Evolutionary conservation across 2,797 vertebrate species (phyloP).

Genomic region (Pempheris klunzingeri): DNA sequence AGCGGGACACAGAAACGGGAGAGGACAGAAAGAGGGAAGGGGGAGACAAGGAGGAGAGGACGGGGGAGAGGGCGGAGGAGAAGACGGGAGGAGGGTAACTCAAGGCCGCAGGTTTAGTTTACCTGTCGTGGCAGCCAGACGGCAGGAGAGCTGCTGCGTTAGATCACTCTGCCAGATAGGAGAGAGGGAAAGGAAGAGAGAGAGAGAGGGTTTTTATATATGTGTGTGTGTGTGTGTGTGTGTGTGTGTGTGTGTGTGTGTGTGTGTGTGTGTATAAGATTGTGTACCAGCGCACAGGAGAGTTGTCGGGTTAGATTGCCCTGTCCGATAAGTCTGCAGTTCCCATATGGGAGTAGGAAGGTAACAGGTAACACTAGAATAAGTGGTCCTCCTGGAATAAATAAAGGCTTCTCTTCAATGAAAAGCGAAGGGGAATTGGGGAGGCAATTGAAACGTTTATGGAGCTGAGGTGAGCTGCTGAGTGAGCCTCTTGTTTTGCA

Average conservation of each 20-base stretch:
- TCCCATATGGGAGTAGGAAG: conserved; percentile 83
- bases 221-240: conserved; percentile 18
- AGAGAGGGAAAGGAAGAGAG: conserved; percentile 23
- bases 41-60: background rate
- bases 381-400: conserved; percentile 84
- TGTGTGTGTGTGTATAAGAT: conserved; percentile 32
- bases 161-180: conserved; percentile 77
- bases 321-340: conserved; percentile 76
- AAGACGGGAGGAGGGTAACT: conserved; percentile 76
- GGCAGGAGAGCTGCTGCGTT: conserved; percentile 76
- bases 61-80: conserved; percentile 21
- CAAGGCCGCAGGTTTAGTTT: conserved; percentile 84
- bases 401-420: conserved; percentile 72
- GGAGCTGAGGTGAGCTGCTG: conserved; percentile 30
- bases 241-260: conserved; percentile 24
- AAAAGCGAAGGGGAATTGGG: conserved; percentile 56
- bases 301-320: conserved; percentile 85
- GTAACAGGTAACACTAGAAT: conserved; percentile 85
- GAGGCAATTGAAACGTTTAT: conserved; percentile 63
- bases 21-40: conserved; percentile 31
- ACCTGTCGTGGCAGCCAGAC: conserved; percentile 80
- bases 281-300: conserved; percentile 58
- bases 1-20: conserved; percentile 34
- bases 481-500: conserved; percentile 24
- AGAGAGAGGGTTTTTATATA: conserved; percentile 23